Conservation (phyloP, 2,113 vertebrate species). For the Typhlomys cinereus region DNA sequence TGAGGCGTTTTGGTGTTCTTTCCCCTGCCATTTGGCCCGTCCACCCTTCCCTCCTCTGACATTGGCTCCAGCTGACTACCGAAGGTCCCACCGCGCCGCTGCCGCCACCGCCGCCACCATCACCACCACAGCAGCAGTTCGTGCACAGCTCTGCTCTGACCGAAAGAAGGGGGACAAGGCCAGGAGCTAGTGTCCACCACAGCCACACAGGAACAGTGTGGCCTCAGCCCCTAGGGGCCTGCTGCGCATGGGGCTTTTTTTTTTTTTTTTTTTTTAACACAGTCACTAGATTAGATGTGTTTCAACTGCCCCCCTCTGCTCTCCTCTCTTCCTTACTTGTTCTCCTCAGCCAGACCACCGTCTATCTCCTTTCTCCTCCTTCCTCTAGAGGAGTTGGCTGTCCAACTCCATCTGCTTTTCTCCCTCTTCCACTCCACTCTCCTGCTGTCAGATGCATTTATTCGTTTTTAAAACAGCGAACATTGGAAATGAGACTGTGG, state of each 20-base stretch:
- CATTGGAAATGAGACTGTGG: conserved; percentile 55
- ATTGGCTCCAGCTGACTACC: conserved; percentile 65
- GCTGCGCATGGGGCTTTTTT: conserved; percentile 79
- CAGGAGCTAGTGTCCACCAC: conserved; percentile 58
- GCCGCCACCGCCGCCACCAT: not conserved
- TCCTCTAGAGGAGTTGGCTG: conserved; percentile 44
- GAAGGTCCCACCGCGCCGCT: not conserved
- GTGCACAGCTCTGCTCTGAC: conserved; percentile 50
- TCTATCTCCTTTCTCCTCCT: not conserved
- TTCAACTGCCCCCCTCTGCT: conserved; percentile 65
- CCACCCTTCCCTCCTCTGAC: conserved; percentile 41
- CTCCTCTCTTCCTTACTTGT: not conserved
- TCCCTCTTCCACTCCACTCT: not conserved
- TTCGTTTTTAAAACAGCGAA: conserved; percentile 70
- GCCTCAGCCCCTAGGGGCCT: conserved; percentile 67
- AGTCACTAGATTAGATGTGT: conserved; percentile 78
- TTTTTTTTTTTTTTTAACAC: too few species aligned
- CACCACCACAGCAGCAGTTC: conserved; percentile 1
- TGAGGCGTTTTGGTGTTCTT: conserved; percentile 72
- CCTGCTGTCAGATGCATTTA: conserved; percentile 61
- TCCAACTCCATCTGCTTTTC: conserved; percentile 53
- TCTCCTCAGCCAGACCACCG: not conserved
- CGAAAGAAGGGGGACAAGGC: conserved; percentile 58
- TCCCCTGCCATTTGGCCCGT: conserved; percentile 63
- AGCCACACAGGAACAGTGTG: conserved; percentile 67